Percentiles rank a stretch among this genome's conserved stretches.
phyloP scores from a whole-genome alignment of 1,140 invertebrate genomes.

The Ditylenchus dipsaci region DNA sequence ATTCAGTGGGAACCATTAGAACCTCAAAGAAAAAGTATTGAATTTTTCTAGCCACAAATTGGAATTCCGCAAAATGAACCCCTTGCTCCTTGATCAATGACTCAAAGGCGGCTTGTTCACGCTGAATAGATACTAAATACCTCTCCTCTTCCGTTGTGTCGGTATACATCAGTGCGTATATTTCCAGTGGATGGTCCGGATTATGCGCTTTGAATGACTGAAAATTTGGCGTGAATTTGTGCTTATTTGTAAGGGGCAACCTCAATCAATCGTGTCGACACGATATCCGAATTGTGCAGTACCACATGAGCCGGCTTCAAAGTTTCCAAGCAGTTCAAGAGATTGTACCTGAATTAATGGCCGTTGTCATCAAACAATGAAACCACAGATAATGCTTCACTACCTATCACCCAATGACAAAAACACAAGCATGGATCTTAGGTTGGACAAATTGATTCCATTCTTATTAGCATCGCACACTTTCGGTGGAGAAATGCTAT shows the following conservation, averaged over 20 bases:
- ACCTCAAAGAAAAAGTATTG: constrained; percentile 29
- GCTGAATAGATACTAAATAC: constrained; percentile 41
- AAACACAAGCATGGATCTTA: constrained; percentile 31
- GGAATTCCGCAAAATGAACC: constrained; percentile 14
- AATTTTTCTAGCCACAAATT: not conserved
- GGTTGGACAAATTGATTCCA: not conserved
- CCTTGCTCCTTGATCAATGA: constrained; percentile 44
- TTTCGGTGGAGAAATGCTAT: not conserved
- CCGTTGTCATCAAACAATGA: too few species aligned
- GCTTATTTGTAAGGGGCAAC: constrained; percentile 10
- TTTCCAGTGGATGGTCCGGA: constrained; percentile 13
- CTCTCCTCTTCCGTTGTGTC: constrained; percentile 52
- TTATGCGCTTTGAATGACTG: constrained; percentile 47
- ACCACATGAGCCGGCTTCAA: constrained; percentile 41
- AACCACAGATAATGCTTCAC: too few species aligned
- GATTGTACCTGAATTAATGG: constrained; percentile 23
- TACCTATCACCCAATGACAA: constrained; percentile 30
- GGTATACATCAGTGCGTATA: constrained; percentile 46
- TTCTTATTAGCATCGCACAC: not conserved
- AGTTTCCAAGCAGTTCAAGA: constrained; percentile 43
- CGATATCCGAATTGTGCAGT: constrained; percentile 45
- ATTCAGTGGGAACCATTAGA: constrained; percentile 52
- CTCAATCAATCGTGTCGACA: constrained; percentile 39
- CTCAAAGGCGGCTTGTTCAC: constrained; percentile 43
- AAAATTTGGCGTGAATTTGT: constrained; percentile 4